phyloP scores from a whole-genome alignment of 2,888 invertebrate genomes.

The Stenchaetothrips biformis region DNA sequence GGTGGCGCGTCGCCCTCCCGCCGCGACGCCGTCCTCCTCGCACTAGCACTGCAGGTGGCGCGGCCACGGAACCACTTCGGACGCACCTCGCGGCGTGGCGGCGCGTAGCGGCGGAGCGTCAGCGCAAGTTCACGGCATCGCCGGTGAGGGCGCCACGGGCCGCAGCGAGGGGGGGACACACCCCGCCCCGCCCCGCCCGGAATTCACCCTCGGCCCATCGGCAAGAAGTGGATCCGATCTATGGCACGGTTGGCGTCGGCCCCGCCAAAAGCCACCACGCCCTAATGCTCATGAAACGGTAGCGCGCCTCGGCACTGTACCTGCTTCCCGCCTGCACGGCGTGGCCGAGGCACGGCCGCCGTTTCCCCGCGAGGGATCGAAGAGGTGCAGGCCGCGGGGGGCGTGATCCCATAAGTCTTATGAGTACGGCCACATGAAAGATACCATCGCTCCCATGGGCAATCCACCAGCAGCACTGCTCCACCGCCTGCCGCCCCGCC shows the following conservation, averaged over 20 bases:
- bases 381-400: not conserved
- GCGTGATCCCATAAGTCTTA: slow-evolving; percentile 17
- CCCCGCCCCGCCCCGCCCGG: not conserved
- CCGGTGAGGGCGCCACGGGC: slow-evolving; percentile 5
- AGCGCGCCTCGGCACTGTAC: not conserved
- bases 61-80: not conserved
- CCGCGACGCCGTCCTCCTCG: not conserved
- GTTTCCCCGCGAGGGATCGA: not conserved
- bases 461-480: not conserved
- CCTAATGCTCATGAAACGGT: not conserved
- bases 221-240: not conserved
- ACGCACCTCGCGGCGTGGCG: too few relatives aligned
- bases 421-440: slow-evolving; percentile 18
- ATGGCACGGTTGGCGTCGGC: not conserved
- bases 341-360: not conserved
- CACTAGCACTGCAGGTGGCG: not conserved
- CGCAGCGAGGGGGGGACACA: not conserved
- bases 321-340: not conserved
- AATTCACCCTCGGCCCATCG: not conserved
- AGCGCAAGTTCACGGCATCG: not conserved
- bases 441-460: slow-evolving; percentile 17
- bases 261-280: not conserved
- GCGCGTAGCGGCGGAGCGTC: too few relatives aligned
- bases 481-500: too few relatives aligned
- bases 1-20: too few relatives aligned